Conservation (phyloP, 2,797 vertebrate genomes). For the Muscicapa striata region DNA sequence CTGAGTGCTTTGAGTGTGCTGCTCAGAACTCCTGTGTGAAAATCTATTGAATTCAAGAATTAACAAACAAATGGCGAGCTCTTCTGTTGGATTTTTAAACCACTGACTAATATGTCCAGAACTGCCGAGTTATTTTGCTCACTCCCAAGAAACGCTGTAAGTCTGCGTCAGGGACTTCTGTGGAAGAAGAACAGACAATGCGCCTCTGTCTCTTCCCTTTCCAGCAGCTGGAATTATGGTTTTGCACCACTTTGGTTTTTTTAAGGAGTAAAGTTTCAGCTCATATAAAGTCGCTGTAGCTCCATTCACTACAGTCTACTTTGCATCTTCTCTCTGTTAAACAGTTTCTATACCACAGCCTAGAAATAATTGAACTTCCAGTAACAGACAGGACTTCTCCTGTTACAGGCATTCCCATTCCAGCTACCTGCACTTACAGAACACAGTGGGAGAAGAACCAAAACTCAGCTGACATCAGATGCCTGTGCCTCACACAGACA, state of each 20-base stretch:
- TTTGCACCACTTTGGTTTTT: background rate
- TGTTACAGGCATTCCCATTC: background rate
- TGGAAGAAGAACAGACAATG: background rate
- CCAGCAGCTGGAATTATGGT: background rate
- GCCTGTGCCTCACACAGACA: background rate
- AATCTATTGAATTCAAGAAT: background rate
- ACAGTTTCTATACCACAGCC: background rate
- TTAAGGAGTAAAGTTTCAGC: background rate
- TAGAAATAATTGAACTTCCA: background rate
- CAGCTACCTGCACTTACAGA: background rate
- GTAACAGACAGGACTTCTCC: background rate
- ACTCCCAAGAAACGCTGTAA: background rate
- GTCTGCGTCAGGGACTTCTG: background rate
- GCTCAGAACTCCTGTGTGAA: background rate
- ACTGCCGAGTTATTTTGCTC: background rate
- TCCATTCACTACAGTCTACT: background rate
- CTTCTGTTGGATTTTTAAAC: slow-evolving; percentile 8
- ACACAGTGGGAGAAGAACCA: background rate
- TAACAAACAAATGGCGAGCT: background rate
- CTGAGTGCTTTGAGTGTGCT: background rate
- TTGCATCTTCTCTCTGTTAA: background rate
- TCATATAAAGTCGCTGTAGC: background rate
- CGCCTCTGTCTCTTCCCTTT: background rate
- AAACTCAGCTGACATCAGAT: background rate
- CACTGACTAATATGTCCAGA: background rate